These are phyloP conservation scores for Lagria hirta DNA, from an alignment of 2,888 invertebrate genomes.

Conservation along the genomic window DNA sequence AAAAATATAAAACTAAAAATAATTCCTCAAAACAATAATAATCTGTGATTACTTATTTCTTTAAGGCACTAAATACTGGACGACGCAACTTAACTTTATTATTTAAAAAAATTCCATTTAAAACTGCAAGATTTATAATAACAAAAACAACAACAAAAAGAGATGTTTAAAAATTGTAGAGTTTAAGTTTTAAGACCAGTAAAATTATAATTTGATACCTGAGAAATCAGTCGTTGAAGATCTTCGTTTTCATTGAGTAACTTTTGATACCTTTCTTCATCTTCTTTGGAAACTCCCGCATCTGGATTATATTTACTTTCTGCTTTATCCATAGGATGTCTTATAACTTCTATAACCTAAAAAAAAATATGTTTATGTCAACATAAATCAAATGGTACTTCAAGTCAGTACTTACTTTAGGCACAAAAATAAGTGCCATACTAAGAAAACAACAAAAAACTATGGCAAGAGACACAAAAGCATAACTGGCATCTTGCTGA, in stretches of 20 bases:
- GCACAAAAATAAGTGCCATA: conserved; percentile 97
- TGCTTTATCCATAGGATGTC: conserved; percentile 84
- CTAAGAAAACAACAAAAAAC: conserved; percentile 98
- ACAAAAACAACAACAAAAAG: too few relatives aligned
- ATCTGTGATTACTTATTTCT: too few relatives aligned
- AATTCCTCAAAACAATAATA: too few relatives aligned
- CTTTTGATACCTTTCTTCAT: conserved; percentile 93
- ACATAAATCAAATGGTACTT: too few relatives aligned
- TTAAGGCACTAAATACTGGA: too few relatives aligned
- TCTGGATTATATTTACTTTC: conserved; percentile 88
- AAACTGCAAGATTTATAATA: too few relatives aligned
- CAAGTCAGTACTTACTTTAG: conserved; percentile 89
- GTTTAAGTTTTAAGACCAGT: not conserved
- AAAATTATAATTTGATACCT: conserved; percentile 67
- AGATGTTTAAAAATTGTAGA: not conserved
- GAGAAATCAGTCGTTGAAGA: conserved; percentile 89
- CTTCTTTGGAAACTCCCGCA: conserved; percentile 80
- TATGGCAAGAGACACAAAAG: conserved; percentile 93
- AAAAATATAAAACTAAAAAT: too few relatives aligned
- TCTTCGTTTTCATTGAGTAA: conserved; percentile 94
- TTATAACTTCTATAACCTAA: conserved; percentile 84
- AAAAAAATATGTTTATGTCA: too few relatives aligned
- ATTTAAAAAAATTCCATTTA: too few relatives aligned
- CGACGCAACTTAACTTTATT: too few relatives aligned
- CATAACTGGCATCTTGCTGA: conserved; percentile 97